Evolutionary conservation across 2,113 vertebrate species (phyloP), one percentile per base, ranked within the genome.

Genomic region (Pygoscelis adeliae): DNA sequence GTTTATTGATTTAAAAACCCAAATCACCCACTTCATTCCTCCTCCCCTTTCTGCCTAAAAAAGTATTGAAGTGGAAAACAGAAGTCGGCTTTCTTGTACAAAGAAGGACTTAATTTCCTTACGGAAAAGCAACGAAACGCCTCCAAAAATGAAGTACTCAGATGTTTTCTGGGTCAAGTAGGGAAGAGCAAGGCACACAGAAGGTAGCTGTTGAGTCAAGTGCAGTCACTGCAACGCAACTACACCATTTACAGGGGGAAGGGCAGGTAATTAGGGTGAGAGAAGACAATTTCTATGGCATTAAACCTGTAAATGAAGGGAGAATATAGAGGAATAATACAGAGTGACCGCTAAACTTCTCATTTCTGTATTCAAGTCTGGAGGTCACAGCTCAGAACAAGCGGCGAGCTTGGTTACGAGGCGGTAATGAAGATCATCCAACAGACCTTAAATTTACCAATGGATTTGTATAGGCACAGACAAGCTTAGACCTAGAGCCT

Each of bases 91-190:
- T 95, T 93, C 40, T 93, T 76, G 53, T 80, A 34, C 70, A 69
- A n/a, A 52, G 62, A 86, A 90, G 50, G 76, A 90, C 86, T 93
- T 97, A 65, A 93, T 92, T 96, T 93, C 55, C 40, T 95, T 73
- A 80, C 46, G 50, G 87, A 90, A 92, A 83, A 86, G 62, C 70
- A 88, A 70, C 26, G 6, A 90, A 90, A 81, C 2, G 1, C 44
- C 36, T 86, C 71, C 7, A 71, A 50, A 95, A 92, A 59, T 74
- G 47, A 96, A 84, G 42, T 15, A 42, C 8, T 47, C 42, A 59
- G 47, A 82, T 76, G 59, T 84, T 74, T 87, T 90, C 65, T 55
- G 70, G 85, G 85, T 92, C 74, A 80, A 74, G 78, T 12, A 78
- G 34, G 62, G 65, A 74, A 92, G 47, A 61, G 52, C 42, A 71